Evolutionary conservation across 2,888 invertebrate genomes (phyloP).

Genomic region (Cephonodes hylas): DNA sequence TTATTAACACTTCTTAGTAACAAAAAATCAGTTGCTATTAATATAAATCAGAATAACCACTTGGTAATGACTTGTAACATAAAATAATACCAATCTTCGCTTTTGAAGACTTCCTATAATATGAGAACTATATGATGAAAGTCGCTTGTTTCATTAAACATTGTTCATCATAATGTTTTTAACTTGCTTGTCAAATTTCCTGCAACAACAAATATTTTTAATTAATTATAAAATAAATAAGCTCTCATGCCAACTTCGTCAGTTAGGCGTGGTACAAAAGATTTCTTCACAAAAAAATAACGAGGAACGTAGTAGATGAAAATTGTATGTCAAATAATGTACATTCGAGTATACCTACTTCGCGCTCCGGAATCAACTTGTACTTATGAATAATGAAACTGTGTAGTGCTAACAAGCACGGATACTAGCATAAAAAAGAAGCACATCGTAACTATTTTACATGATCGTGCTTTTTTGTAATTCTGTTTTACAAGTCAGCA

Average conservation of each 20-base stretch:
- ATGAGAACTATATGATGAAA: neutral
- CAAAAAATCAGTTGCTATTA: neutral
- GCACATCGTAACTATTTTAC: too few relatives aligned
- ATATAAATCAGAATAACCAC: neutral
- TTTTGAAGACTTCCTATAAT: neutral
- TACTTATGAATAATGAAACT: too few relatives aligned
- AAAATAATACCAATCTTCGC: neutral
- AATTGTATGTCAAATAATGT: too few relatives aligned
- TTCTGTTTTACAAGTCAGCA: too few relatives aligned
- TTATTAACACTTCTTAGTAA: neutral
- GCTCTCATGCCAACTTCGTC: neutral
- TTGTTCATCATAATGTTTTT: constrained; percentile 82
- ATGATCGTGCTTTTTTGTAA: too few relatives aligned
- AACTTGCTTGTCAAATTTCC: constrained; percentile 85
- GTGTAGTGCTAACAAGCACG: too few relatives aligned
- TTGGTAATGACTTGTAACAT: neutral
- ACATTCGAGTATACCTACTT: too few relatives aligned
- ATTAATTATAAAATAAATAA: neutral
- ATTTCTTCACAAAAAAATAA: too few relatives aligned
- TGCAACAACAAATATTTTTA: constrained; percentile 58
- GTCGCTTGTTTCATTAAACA: constrained; percentile 38
- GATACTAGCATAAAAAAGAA: too few relatives aligned
- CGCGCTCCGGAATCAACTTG: too few relatives aligned
- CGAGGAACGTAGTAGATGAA: too few relatives aligned
- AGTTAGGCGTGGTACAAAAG: too few relatives aligned